Percentiles rank a stretch among this genome's conserved stretches.
Conservation (phyloP, 2,888 invertebrate species). For the Crematogaster levior region DNA sequence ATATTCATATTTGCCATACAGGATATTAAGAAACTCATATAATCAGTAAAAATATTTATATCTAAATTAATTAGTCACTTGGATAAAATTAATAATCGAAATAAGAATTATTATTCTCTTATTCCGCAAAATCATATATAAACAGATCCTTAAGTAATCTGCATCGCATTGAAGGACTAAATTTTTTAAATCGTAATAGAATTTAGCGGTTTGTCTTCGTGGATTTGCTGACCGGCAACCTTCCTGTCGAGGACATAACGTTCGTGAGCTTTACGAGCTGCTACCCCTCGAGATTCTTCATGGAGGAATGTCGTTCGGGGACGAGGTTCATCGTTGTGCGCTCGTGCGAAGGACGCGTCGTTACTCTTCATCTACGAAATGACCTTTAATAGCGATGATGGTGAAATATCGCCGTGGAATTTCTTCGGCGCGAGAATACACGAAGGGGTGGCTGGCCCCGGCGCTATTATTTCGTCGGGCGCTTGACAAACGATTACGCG, state of each 20-base stretch:
- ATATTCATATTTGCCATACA: not conserved
- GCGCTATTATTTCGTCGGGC: constrained; percentile 77
- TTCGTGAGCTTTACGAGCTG: constrained; percentile 27
- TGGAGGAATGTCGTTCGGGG: constrained; percentile 41
- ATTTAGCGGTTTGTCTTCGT: not conserved
- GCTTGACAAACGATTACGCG: constrained; percentile 82
- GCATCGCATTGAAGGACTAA: not conserved
- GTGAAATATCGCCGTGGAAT: constrained; percentile 80
- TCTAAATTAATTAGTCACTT: not conserved
- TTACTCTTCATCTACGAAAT: constrained; percentile 82
- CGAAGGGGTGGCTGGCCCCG: constrained; percentile 57
- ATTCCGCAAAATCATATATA: not conserved
- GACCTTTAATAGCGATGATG: constrained; percentile 82
- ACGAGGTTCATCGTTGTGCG: constrained; percentile 54
- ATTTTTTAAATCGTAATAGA: constrained; percentile 27
- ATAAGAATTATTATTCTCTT: not conserved
- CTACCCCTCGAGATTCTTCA: constrained; percentile 44
- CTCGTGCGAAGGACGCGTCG: constrained; percentile 77
- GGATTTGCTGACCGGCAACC: constrained; percentile 17
- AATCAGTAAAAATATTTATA: not conserved
- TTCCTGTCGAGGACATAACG: constrained; percentile 26
- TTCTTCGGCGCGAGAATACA: constrained; percentile 57
- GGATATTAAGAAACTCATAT: not conserved
- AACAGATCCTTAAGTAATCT: not conserved
- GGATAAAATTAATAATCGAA: not conserved